Evolutionary conservation across 2,113 vertebrate genomes (phyloP), one percentile per base, ranked within the genome.

Genomic region (Dicentrarchus labrax): DNA sequence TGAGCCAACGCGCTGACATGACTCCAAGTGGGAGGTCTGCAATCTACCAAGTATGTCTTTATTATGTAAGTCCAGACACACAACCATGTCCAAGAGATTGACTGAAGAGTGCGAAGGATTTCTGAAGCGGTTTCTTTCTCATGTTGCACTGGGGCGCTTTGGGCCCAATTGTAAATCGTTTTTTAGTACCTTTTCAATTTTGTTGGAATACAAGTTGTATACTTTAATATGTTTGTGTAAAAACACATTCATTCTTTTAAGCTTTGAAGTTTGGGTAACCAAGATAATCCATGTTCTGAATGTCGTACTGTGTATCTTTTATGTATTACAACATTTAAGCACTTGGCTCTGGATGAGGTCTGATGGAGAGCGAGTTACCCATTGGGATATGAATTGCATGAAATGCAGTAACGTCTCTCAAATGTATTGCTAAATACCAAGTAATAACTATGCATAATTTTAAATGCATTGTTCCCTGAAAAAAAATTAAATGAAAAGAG

Each of bases 141-240:
- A 85, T 91, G 93, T 95, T 95, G 95, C 95, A 95, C 95, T 95
- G 94, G 93, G 94, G 94, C 93, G 16, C 76, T 89, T 86, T 61
- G 24, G 69, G 94, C 94, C 94, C 94, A 89, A 81, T 79, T 92
- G 88, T 94, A 90, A 86, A 90, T 90, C n/a, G 39, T 80, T 86
- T 71, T 91, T 75, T 78, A 59, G 62, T 77, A 74, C 57, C 66
- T 86, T 88, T 91, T 87, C 9, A 68, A 70, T 88, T 91, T 87
- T 91, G 71, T 91, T 90, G 80, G 54, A 88, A 86, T 87, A 87
- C 54, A 36, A 88, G 77, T 92, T 93, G 86, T 93, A 91, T 89
- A 88, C 74, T 91, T 92, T 82, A 84, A 85, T 89, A 90, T 91
- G 88, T 94, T 93, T 93, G 85, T 93, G 91, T 86, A 86, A 87